Conservation (phyloP, 2,113 vertebrate genomes). For the Scytalopus superciliaris region DNA sequence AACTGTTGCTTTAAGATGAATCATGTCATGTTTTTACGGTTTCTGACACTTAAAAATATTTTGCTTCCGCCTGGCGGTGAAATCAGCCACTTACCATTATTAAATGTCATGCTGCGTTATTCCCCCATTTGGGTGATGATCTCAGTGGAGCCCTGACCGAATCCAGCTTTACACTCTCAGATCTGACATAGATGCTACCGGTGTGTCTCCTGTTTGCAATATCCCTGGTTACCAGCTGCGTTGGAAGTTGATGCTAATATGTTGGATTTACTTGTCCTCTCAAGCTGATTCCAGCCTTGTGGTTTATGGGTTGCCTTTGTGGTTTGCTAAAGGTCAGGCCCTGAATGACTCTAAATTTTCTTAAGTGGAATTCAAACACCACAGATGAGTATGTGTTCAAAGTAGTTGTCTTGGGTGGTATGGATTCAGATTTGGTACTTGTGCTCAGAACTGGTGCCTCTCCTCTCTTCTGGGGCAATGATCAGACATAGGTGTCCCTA, state of each 20-base stretch:
- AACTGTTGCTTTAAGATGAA: slow-evolving; percentile 23
- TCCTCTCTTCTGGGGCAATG: background rate
- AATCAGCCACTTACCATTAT: slow-evolving; percentile 42
- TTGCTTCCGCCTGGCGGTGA: background rate
- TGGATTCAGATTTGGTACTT: background rate
- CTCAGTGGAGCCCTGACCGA: background rate
- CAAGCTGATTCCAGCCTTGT: slow-evolving; percentile 42
- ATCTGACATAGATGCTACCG: background rate
- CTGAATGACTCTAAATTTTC: slow-evolving; percentile 50
- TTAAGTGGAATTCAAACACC: slow-evolving; percentile 61
- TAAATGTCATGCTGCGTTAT: background rate
- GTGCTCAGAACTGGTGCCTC: background rate
- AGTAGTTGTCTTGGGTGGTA: slow-evolving; percentile 3
- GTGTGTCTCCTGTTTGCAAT: background rate
- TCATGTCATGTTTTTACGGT: slow-evolving; percentile 13
- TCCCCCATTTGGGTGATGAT: background rate
- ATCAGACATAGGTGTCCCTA: background rate
- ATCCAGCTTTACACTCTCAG: background rate
- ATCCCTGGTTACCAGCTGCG: background rate
- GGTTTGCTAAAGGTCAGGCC: slow-evolving; percentile 69
- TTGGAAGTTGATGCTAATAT: slow-evolving; percentile 16
- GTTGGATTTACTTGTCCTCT: slow-evolving; percentile 29
- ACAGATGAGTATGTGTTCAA: background rate
- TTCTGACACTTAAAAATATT: slow-evolving; percentile 44
- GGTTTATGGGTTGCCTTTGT: slow-evolving; percentile 66